Evolutionary conservation across 1,140 invertebrate genomes (phyloP), one percentile per base, ranked within the genome.

Genomic region (Phocides pigmalion): DNA sequence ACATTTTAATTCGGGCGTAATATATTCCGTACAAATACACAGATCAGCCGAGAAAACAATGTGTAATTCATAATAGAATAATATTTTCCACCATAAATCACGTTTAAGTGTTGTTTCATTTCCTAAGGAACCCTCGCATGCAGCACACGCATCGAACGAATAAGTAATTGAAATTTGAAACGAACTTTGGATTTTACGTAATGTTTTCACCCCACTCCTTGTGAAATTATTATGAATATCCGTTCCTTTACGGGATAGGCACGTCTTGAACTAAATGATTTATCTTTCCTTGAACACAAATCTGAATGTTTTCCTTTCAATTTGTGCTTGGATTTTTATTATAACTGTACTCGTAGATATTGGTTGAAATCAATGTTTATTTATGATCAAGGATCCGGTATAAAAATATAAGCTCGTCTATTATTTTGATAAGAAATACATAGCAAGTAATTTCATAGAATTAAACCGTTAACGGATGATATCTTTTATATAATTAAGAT

Each of bases 91-190:
- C 53, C 72, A 82, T 91, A 91, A 91, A 91, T 91, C 89, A 89
- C 56, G 68, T 84, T 86, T 87, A 91, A 89, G 87, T 87, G 80
- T 85, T 87, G 84, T 91, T 91, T 89, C 89, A 91, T 91, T 91
- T 91, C 89, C 89, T 89, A 76, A 59, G 58, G 75, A 59, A 72
- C 79, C 74, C 83, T 75, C 79, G 75, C 77, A 84, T 82, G 81
- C 84, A 80, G 81, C 82, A 86, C 84, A 87, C 84, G 87, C 86
- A 82, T 89, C 84, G 82, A 78, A 83, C 83, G 83, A 88, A 86
- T 84, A 87, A 90, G 82, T 89, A 91, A 91, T 91, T 91, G 89
- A 89, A 91, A 89, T 89, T 83, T 84, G 79, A 87, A 88, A 81
- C 74, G 74, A 89, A 89, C 83, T 91, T 89, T 89, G 83, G 83